Conservation (phyloP, 2,797 vertebrate genomes). For the Enteromius anoplus region DNA sequence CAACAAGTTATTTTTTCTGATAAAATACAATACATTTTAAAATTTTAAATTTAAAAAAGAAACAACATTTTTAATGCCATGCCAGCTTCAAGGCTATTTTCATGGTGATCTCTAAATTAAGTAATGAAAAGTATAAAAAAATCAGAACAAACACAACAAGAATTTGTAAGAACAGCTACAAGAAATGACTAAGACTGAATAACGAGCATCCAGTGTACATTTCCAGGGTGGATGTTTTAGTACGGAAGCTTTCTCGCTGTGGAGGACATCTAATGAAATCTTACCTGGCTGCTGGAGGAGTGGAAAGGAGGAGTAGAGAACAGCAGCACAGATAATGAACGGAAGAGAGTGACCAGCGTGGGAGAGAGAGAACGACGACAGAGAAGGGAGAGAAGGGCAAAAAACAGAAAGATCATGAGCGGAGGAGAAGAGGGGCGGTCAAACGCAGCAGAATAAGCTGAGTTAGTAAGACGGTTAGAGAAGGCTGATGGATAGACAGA, state of each 20-base stretch:
- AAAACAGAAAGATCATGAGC: constrained; percentile 16
- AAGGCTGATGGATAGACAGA: constrained; percentile 8
- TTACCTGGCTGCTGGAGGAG: constrained; percentile 42
- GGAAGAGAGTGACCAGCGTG: constrained; percentile 45
- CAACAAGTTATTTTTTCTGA: background rate
- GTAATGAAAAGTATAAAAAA: background rate
- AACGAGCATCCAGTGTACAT: background rate
- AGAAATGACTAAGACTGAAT: background rate
- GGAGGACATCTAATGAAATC: constrained; percentile 22
- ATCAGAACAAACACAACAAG: background rate
- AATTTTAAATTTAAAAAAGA: too few relatives aligned
- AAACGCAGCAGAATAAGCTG: constrained; percentile 18
- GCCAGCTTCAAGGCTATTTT: too few relatives aligned
- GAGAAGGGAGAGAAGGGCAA: constrained; percentile 9
- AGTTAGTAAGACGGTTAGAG: constrained; percentile 8
- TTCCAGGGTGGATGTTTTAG: constrained; percentile 16
- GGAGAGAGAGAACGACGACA: constrained; percentile 29
- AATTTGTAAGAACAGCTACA: background rate
- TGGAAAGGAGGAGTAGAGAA: constrained; percentile 32
- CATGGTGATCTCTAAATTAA: too few relatives aligned
- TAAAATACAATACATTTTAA: background rate
- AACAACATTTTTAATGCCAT: too few relatives aligned
- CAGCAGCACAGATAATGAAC: constrained; percentile 41
- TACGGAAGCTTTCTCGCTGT: background rate
- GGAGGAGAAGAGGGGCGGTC: constrained; percentile 20